Base-by-base conservation (phyloP, 2,113 vertebrate genomes). In the Gnathonemus longibarbis region DNA sequence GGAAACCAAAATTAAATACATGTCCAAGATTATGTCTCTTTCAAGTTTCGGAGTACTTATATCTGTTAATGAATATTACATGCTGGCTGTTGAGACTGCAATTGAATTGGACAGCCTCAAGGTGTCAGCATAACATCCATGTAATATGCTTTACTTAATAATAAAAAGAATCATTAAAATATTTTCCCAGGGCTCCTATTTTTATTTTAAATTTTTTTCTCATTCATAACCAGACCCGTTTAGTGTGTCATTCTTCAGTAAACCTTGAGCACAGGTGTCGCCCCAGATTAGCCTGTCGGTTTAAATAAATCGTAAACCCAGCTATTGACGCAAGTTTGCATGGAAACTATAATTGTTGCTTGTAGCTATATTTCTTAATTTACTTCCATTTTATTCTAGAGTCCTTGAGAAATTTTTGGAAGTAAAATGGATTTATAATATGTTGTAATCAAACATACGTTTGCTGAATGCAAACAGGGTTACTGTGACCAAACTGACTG, bases 121-220 rank as follows among this genome's bases (percentile, higher is more conserved):
- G 74, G 74, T 80, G 74, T 80, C 74, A 80, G 31, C 74, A 80
- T 80, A 80, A 39, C 35, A 80, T 80, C 74, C 74, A 80, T 80
- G 31, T 80, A 80, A 80, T 80, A 80, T 80, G 74, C 74, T 80
- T 80, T 70, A 70, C 62, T 70, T 80, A 80, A 80, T 19, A 80
- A 80, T 17, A 80, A 80, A 80, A 74, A 74, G 42, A 80, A 80
- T 42, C 74, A 80, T 80, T 80, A 39, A 80, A 8, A 3, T 6
- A 3, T 77, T 13, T 42, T 39, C 74, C 74, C 74, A 80, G 74
- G 74, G 74, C 35, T 5, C 35, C 31, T 42, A 80, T 42, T 80
- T 80, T 80, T 42, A 42, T 80, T 77, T 35, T 0, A 70, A 70
- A 27, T 0, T 5, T 56, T 27, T 15, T 77, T 42, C 74, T 80